Conservation (phyloP, 2,888 invertebrate species). For the Epinotia bilunana region DNA sequence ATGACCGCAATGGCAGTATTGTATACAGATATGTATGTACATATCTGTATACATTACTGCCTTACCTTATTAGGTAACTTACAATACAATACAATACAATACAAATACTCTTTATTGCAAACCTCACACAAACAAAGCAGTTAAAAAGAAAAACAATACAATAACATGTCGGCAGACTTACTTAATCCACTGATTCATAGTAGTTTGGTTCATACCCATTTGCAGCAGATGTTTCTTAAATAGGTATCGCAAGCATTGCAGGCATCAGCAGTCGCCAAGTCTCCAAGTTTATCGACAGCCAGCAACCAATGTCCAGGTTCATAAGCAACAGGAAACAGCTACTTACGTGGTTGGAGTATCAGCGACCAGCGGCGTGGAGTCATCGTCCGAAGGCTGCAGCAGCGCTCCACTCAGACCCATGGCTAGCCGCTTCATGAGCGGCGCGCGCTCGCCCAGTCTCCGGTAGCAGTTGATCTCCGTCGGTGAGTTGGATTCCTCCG, state of each 20-base stretch:
- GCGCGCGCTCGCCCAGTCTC: constrained; percentile 90
- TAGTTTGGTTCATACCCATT: not conserved
- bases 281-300: not conserved
- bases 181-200: not conserved
- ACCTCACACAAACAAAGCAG: too few relatives aligned
- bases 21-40: too few relatives aligned
- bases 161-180: too few relatives aligned
- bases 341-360: constrained; percentile 85
- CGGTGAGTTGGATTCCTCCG: constrained; percentile 94
- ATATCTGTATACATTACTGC: too few relatives aligned
- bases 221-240: not conserved
- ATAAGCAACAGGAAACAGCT: not conserved
- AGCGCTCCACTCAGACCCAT: constrained; percentile 88
- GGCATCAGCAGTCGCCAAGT: not conserved
- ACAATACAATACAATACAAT: too few relatives aligned
- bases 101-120: too few relatives aligned
- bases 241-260: not conserved
- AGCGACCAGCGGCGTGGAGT: constrained; percentile 90
- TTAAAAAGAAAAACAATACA: too few relatives aligned
- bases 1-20: too few relatives aligned
- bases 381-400: constrained; percentile 83
- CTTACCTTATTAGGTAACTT: too few relatives aligned
- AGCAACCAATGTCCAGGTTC: not conserved
- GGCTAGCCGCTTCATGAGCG: constrained; percentile 90
- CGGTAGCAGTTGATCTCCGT: constrained; percentile 94